phyloP scores from a whole-genome alignment of 2,113 vertebrate genomes.

The Tragulus kanchil region DNA sequence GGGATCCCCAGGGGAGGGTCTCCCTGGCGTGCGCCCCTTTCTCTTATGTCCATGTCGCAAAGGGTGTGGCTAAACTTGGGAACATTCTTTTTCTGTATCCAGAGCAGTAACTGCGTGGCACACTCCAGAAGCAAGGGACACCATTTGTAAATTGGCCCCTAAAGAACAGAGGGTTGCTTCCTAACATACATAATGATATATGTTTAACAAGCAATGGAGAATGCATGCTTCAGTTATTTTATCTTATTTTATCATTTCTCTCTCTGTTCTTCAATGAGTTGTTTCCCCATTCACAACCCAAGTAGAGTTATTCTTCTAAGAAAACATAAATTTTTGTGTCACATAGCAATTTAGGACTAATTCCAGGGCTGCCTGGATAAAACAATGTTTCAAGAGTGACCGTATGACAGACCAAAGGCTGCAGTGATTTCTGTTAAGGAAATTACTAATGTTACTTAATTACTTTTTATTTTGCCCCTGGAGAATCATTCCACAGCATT shows the following conservation, averaged over 20 bases:
- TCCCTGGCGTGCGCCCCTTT: neutral
- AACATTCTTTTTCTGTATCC: neutral
- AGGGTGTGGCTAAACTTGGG: neutral
- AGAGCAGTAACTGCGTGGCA: neutral
- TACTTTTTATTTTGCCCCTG: slow-evolving; percentile 10
- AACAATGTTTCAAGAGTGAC: neutral
- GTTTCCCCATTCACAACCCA: neutral
- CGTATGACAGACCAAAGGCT: neutral
- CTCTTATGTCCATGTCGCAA: neutral
- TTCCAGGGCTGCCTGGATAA: neutral
- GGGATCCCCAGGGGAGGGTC: neutral
- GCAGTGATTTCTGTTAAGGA: slow-evolving; percentile 17
- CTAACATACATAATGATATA: neutral
- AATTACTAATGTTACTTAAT: slow-evolving; percentile 37
- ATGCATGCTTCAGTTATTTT: neutral
- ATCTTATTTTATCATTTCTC: neutral
- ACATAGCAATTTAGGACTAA: neutral
- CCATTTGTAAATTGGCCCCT: neutral
- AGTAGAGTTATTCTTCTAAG: neutral
- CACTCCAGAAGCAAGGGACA: neutral
- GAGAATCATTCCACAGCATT: slow-evolving; percentile 39
- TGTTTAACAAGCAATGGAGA: neutral
- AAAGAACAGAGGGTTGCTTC: neutral
- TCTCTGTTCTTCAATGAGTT: neutral
- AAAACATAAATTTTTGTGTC: neutral